phyloP scores from a whole-genome alignment of 2,797 vertebrate genomes.

The Aulostomus chinensis region DNA sequence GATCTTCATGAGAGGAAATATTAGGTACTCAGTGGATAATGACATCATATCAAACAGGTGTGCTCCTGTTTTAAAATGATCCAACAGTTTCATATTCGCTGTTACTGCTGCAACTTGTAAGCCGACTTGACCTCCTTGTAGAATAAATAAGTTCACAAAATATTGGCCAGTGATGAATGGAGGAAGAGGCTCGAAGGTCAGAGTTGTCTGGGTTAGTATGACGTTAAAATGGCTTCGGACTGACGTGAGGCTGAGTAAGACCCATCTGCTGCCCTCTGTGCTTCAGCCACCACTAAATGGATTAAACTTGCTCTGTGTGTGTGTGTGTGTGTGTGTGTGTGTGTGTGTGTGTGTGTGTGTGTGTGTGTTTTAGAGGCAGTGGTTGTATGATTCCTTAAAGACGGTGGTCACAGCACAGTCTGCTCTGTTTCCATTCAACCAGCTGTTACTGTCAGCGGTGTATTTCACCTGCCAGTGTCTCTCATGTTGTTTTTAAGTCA shows the following conservation, averaged over 20 bases:
- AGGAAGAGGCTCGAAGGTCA: conserved; percentile 59
- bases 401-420: conserved; percentile 20
- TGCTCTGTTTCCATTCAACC: conserved; percentile 48
- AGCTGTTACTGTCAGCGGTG: conserved; percentile 41
- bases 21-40: no score
- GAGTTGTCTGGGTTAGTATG: conserved; percentile 43
- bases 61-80: no score
- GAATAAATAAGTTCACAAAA: no score
- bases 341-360: background rate
- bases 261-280: conserved; percentile 61
- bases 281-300: conserved; percentile 59
- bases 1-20: no score
- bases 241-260: conserved; percentile 59
- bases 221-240: conserved; percentile 37
- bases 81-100: no score
- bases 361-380: conserved; percentile 4
- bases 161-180: conserved; percentile 3
- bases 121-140: no score
- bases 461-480: no score
- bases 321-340: conserved; percentile 3
- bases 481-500: no score
- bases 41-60: no score
- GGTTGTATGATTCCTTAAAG: conserved; percentile 21
- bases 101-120: no score
- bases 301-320: conserved; percentile 50